These are phyloP conservation scores for Xenopus petersii DNA, from an alignment of 2,797 vertebrate species.

Conservation along the genomic window DNA sequence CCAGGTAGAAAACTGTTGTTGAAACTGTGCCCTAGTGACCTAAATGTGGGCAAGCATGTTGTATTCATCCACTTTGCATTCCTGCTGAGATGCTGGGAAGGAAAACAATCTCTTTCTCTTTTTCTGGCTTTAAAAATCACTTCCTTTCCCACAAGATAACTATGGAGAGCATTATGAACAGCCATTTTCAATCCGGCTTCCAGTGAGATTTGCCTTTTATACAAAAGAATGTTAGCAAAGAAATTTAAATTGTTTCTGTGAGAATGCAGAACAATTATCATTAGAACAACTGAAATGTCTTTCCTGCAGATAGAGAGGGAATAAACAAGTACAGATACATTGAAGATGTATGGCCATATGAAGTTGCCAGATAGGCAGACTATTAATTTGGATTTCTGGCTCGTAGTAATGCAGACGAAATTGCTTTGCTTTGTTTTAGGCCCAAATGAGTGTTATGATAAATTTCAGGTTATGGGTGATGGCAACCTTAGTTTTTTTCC, in stretches of 20 bases:
- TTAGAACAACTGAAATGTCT: no score
- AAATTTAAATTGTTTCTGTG: background rate
- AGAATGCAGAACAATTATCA: no score
- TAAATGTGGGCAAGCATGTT: slow-evolving; percentile 27
- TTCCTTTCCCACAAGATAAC: slow-evolving; percentile 45
- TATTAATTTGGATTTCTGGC: no score
- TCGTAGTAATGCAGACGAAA: no score
- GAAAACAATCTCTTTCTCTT: slow-evolving; percentile 23
- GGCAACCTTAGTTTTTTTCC: no score
- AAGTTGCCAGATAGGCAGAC: no score
- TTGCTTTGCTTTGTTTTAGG: no score
- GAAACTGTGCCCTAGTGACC: slow-evolving; percentile 25
- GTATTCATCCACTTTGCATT: slow-evolving; percentile 29
- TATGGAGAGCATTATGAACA: slow-evolving; percentile 19
- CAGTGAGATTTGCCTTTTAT: background rate
- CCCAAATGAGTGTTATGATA: no score
- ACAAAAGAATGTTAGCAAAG: background rate
- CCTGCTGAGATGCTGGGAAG: slow-evolving; percentile 31
- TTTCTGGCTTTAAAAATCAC: slow-evolving; percentile 29
- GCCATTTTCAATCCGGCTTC: slow-evolving; percentile 9
- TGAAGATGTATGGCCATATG: no score
- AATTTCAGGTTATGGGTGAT: no score
- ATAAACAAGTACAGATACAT: no score
- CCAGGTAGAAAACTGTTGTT: slow-evolving; percentile 26
- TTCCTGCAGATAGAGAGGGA: no score